Evolutionary conservation across 2,797 vertebrate genomes (phyloP), one percentile per base, ranked within the genome.

Genomic region (Eulemur rubriventer): DNA sequence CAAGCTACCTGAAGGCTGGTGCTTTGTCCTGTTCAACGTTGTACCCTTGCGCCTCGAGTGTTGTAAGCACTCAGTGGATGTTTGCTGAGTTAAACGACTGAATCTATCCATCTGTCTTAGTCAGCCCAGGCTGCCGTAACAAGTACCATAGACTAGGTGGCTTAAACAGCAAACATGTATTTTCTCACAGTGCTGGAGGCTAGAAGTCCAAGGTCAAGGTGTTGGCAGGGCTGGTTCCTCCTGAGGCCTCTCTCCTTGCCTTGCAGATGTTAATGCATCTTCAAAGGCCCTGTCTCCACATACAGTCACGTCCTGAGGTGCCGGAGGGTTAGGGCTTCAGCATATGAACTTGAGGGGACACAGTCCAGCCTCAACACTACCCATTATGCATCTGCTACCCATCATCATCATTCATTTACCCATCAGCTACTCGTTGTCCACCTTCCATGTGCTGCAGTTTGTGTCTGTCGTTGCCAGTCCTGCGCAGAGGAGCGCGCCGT

Each of bases 1-100:
- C 48, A 86, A 30, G 79, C 33, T 33, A 0, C 20, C 76, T 43
- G 13, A 33, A 17, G 18, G 55, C 41, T 30, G 67, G 57, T 4
- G 1, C 30, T 59, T 16, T 2, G 5, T 67, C 6, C 43, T 24
- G 38, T n/a, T 3, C 6, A 16, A 33, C 16, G 0, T 3, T 0
- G 43, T 20, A 10, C 13, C 7, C 4, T 2, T 50, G 2, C 13
- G 22, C 57, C 35, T 18, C 3, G 16, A 24, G 0, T 6, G 1
- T 0, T 24, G 67, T 16, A 41, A 43, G 46, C 5, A 5, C 55
- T 20, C 10, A 1, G 13, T 4, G 22, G 12, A 3, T 8, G 13
- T 18, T 28, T 17, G 2, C 38, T 1, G 6, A 28, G 30, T 17
- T 24, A 7, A 10, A 18, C 17, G 41, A 6, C 67, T 1, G 2